phyloP scores from a whole-genome alignment of 1,140 invertebrate genomes.

The Protaetia brevitarsis region DNA sequence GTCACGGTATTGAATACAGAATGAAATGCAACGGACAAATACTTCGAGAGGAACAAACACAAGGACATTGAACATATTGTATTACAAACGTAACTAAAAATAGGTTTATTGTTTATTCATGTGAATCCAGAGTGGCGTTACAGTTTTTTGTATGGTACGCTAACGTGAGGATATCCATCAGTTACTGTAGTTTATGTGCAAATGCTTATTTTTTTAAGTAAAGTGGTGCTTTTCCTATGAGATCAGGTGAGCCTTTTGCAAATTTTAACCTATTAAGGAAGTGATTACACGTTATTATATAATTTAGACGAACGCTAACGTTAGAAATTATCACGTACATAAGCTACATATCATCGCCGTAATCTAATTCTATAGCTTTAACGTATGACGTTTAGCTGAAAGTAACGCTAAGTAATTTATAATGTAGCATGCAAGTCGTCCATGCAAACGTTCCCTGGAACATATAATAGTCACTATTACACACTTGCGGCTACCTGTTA shows the following conservation, averaged over 20 bases:
- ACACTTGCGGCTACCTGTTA: not conserved
- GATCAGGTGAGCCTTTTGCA: not conserved
- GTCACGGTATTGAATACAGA: not conserved
- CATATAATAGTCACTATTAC: not conserved
- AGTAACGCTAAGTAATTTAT: not conserved
- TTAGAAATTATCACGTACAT: not conserved
- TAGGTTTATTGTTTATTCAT: conserved; percentile 11
- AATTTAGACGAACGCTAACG: not conserved
- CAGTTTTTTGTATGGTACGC: not conserved
- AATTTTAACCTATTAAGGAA: not conserved
- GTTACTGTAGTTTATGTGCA: not conserved
- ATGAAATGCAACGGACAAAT: not conserved
- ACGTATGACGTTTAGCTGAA: not conserved
- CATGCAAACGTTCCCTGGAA: conserved; percentile 1
- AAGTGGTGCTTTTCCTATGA: not conserved
- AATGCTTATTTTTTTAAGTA: not conserved
- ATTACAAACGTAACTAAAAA: conserved; percentile 15
- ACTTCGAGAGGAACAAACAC: not conserved
- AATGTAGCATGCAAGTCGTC: not conserved
- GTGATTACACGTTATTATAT: not conserved
- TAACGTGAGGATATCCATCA: not conserved
- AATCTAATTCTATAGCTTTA: not conserved
- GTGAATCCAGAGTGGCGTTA: conserved; percentile 6
- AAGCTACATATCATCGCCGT: not conserved
- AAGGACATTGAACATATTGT: conserved; percentile 17